phyloP scores from a whole-genome alignment of 1,140 invertebrate genomes.

The Ceratina australensis region DNA sequence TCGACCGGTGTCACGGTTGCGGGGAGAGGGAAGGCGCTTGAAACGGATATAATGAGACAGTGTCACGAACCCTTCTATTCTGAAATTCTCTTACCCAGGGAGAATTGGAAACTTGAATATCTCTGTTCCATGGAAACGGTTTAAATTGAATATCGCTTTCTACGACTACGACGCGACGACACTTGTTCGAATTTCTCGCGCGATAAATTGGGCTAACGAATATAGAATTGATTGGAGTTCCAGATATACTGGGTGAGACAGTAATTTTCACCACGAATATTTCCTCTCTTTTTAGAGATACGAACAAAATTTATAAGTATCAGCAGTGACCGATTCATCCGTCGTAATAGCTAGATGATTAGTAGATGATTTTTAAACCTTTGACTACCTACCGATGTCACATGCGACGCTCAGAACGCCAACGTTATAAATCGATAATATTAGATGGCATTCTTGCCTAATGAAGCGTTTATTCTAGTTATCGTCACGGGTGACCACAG shows the following conservation, averaged over 20 bases:
- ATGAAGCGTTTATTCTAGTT: too few relatives aligned
- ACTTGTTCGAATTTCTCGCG: slow-evolving; percentile 18
- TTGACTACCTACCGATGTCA: too few relatives aligned
- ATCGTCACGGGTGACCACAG: too few relatives aligned
- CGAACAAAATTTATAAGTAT: too few relatives aligned
- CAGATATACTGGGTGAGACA: too few relatives aligned
- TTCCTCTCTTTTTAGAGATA: too few relatives aligned
- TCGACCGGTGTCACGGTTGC: not conserved
- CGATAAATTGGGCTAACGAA: slow-evolving; percentile 53
- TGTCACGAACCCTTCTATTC: slow-evolving; percentile 35
- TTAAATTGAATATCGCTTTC: slow-evolving; percentile 45
- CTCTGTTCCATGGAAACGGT: slow-evolving; percentile 30
- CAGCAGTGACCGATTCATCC: too few relatives aligned
- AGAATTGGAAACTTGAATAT: not conserved
- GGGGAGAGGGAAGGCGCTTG: not conserved
- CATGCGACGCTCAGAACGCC: slow-evolving; percentile 40
- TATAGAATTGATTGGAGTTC: not conserved
- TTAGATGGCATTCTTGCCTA: too few relatives aligned
- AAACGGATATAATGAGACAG: slow-evolving; percentile 42
- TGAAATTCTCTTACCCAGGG: not conserved
- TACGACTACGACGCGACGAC: slow-evolving; percentile 12
- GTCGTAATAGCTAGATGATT: too few relatives aligned
- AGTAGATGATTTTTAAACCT: too few relatives aligned
- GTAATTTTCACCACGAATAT: too few relatives aligned
- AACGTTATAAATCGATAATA: too few relatives aligned